Evolutionary conservation across 2,113 vertebrate species (phyloP), one percentile per base, ranked within the genome.

Genomic region (Scophthalmus maximus): DNA sequence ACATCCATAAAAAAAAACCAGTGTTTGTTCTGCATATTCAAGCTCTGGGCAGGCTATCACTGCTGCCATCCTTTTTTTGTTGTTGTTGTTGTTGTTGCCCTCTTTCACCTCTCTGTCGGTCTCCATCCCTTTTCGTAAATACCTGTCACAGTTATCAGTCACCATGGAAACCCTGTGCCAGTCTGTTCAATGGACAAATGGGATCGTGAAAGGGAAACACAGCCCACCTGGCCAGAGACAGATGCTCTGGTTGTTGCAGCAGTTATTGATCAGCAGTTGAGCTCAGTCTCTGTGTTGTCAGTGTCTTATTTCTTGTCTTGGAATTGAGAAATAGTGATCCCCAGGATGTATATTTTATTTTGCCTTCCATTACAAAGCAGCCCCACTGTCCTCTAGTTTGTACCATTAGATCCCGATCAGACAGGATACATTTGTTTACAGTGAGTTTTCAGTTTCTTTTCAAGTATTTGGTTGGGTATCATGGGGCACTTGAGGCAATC

Each of bases 101-200:
- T 62, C 30, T 62, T 30, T 36, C 27, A 40, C 53, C 51, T 40
- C 30, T 65, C 27, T 34, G 14, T 44, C 26, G 3, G 32, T 55
- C 26, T n/a, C 18, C 6, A 18, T 26, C 40, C 7, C 63, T 76
- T 62, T 65, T 55, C 44, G 58, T 61, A 47, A n/a, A 75, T 59
- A 59, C 34, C 73, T 73, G 83, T 53, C 56, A 47, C 30, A 55
- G 18, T 63, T 69, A 22, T 30, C 36, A 63, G 68, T 87, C 22
- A 1, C 82, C 65, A 88, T 87, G 73, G 82, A 65, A 67, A 88
- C 82, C 15, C 51, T 25, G 46, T 20, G 49, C 34, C 20, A 46
- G 56, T 42, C 55, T 63, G 32, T 58, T 70, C 60, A 73, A 70
- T 46, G 60, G 71, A 65, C 65, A 78, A 80, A 80, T 78, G 32